A percentile compares a stretch with the other conserved stretches of the same genome.
These are phyloP conservation scores for Alca torda DNA, from an alignment of 2,797 vertebrate species.

Conservation along the genomic window DNA sequence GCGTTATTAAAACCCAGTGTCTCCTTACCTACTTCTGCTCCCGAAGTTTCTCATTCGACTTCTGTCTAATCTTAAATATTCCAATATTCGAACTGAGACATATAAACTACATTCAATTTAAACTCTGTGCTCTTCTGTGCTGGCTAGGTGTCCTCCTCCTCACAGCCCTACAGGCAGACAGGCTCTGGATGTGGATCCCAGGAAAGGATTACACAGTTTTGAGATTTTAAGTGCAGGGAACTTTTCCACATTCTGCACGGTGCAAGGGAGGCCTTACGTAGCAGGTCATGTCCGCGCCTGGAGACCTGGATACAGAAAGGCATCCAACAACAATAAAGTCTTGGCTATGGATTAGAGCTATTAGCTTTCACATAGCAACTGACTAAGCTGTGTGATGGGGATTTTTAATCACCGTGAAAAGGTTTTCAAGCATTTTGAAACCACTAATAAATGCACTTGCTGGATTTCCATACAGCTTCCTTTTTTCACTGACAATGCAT, in stretches of 20 bases:
- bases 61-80: not conserved
- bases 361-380: not conserved
- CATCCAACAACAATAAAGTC: not conserved
- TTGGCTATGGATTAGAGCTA: not conserved
- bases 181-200: not conserved
- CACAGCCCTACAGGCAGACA: not conserved
- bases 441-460: not conserved
- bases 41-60: not conserved
- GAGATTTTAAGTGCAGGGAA: not conserved
- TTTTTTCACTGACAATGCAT: not conserved
- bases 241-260: not conserved
- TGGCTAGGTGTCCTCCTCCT: not conserved
- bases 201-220: not conserved
- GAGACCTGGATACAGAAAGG: not conserved
- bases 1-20: not conserved
- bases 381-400: not conserved
- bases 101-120: not conserved
- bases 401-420: constrained; percentile 26
- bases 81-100: not conserved
- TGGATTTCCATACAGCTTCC: not conserved
- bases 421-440: not conserved
- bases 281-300: not conserved
- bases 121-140: not conserved
- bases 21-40: not conserved
- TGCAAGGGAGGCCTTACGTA: not conserved